Conservation (phyloP, 2,888 invertebrate genomes). For the Tubulanus polymorphus region DNA sequence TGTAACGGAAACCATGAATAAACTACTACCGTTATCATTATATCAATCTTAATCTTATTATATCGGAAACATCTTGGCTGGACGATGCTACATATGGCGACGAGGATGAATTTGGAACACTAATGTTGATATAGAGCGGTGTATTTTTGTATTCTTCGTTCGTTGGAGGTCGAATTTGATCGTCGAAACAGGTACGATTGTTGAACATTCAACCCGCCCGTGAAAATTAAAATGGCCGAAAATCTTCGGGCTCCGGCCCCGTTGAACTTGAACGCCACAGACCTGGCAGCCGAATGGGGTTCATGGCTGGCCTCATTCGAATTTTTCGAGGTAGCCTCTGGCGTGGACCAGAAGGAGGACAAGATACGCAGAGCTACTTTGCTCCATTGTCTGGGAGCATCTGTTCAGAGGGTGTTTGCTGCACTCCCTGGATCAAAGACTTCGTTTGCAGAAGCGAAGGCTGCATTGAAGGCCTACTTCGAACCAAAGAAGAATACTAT, state of each 20-base stretch:
- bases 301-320: not conserved
- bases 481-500: constrained; percentile 4
- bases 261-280: constrained; percentile 1
- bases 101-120: no score
- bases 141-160: no score
- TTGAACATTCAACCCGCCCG: no score
- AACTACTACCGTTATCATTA: no score
- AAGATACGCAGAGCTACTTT: not conserved
- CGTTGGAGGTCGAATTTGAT: no score
- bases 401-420: not conserved
- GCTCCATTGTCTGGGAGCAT: not conserved
- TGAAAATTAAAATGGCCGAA: not conserved
- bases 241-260: not conserved
- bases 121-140: no score
- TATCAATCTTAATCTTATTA: no score
- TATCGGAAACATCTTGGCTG: no score
- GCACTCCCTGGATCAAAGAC: not conserved
- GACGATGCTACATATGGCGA: no score
- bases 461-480: constrained; percentile 1
- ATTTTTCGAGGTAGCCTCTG: not conserved
- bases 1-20: no score
- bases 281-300: not conserved
- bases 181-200: no score
- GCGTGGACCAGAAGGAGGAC: not conserved
- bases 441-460: not conserved